Percentiles rank a stretch among this genome's conserved stretches.
Conservation (phyloP, 1,140 invertebrate species). For the Procambarus virginalis region DNA sequence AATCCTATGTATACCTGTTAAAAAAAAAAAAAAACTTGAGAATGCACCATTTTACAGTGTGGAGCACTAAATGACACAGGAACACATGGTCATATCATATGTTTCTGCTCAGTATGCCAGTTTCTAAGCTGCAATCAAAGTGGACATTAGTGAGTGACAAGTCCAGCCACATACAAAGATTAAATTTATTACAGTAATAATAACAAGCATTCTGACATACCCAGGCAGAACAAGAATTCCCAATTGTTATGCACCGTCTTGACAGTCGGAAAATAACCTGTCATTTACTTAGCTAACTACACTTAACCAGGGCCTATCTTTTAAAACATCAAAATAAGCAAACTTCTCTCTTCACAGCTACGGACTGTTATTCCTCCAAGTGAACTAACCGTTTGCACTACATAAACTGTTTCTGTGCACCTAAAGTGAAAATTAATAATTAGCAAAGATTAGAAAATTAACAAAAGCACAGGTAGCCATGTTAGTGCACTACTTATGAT, state of each 20-base stretch:
- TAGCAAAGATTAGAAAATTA: too few species aligned
- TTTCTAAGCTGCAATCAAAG: background rate
- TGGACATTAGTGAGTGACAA: background rate
- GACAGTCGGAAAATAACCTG: background rate
- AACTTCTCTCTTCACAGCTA: background rate
- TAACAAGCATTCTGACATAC: too few species aligned
- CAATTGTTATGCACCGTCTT: background rate
- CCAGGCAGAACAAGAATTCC: too few species aligned
- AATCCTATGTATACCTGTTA: background rate
- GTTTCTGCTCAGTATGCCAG: background rate
- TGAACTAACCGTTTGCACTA: too few species aligned
- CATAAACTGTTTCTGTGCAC: too few species aligned
- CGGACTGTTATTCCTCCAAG: background rate
- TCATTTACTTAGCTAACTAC: background rate
- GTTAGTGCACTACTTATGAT: too few species aligned
- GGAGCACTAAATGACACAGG: background rate
- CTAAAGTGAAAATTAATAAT: too few species aligned
- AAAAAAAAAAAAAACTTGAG: too few species aligned
- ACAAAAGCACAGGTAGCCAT: too few species aligned
- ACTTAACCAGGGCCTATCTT: too few species aligned
- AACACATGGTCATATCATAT: background rate
- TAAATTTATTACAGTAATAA: too few species aligned
- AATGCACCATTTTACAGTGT: background rate
- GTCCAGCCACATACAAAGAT: background rate
- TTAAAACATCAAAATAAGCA: background rate